Base-by-base conservation (phyloP, 2,797 vertebrate genomes). In the Enteromius viviparus region DNA sequence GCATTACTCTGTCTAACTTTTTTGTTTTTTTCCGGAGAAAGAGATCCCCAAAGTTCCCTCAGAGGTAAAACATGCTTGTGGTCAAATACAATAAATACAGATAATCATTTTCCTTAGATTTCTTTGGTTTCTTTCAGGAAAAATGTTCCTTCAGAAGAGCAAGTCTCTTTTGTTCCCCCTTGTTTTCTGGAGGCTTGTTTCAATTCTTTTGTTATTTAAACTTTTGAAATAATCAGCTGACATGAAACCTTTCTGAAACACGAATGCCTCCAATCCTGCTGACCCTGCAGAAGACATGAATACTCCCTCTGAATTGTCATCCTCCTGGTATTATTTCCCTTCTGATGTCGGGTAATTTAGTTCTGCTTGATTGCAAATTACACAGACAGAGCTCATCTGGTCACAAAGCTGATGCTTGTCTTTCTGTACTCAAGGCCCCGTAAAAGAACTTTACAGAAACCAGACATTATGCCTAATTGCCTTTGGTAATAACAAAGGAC, bases 341-440 rank as follows among this genome's bases (percentile, higher is more conserved):
- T 62, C 55, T 64, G 74, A 83, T 34, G 53, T 82, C 29, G 47
- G 80, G 55, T 70, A 4, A 32, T 84, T 78, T 81, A 72, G 34
- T 66, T 34, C 68, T 32, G 64, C 49, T 76, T 87, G 84, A 84
- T 77, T 78, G 87, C 74, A 84, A 84, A 86, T 80, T 77, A 60
- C 66, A 85, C 42, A 60, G 81, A 83, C 71, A 17, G 66, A 78
- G 29, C 32, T 34, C 64, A 80, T 76, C 72, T 79, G 85, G 65
- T 55, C 82, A 86, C 81, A 86, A 89, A 85, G 83, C 66, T 51
- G 42, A 47, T 77, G 71, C 69, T 87, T 86, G 83, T 88, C 75
- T 81, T 82, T 49, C 1, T 72, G 53, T 3, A 32, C 79, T 78
- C 45, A 40, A 55, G 19, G 45, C 37, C 69, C 58, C 47, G 55